These are phyloP conservation scores for Erpornis zantholeuca DNA, from an alignment of 2,113 vertebrate genomes.

Conservation along the genomic window DNA sequence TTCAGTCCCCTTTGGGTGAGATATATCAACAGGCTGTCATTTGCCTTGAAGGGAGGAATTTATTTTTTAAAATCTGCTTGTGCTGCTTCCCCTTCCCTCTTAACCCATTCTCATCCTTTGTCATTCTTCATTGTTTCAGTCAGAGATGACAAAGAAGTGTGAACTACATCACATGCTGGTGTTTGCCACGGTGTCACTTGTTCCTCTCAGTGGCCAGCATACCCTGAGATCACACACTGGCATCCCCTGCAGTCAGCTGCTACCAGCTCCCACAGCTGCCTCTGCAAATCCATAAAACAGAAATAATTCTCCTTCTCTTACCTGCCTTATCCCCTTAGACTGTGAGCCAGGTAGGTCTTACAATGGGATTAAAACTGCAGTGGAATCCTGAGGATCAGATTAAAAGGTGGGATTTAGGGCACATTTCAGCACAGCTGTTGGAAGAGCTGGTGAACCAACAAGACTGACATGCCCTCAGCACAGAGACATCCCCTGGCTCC, in stretches of 20 bases:
- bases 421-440: not conserved
- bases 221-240: not conserved
- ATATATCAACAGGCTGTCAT: not conserved
- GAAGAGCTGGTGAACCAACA: not conserved
- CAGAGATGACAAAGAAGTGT: not conserved
- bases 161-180: not conserved
- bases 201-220: not conserved
- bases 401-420: not conserved
- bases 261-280: not conserved
- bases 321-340: not conserved
- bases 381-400: not conserved
- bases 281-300: not conserved
- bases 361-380: not conserved
- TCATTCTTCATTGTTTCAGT: not conserved
- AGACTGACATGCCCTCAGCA: not conserved
- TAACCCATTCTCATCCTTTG: not conserved
- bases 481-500: not conserved
- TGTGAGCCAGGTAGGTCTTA: not conserved
- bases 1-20: constrained; percentile 12
- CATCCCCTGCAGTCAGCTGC: not conserved
- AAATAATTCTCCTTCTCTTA: not conserved
- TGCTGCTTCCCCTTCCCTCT: not conserved
- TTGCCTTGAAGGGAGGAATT: not conserved
- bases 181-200: not conserved
- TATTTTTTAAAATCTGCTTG: not conserved